Evolutionary conservation across 2,113 vertebrate genomes (phyloP), one percentile per base, ranked within the genome.

Genomic region (Planiliza haematocheilus): DNA sequence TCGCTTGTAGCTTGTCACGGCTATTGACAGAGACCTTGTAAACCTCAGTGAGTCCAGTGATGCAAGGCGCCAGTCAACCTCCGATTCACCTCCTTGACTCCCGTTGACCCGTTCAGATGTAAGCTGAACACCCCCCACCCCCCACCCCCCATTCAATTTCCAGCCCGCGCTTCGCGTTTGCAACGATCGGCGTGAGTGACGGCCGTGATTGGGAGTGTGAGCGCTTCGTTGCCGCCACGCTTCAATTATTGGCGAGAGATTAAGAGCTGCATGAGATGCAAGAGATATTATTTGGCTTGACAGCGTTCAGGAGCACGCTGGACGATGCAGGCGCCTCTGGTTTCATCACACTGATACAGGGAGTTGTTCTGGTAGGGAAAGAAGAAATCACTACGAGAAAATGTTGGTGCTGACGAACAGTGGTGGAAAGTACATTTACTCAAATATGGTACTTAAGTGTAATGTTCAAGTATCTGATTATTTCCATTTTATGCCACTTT

Each of bases 11-110:
- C 71, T 74, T 70, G 76, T 88, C 80, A 78, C 9, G 1, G 66
- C 43, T 84, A 86, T 87, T 77, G 89, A 85, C 83, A 77, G 79
- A 70, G 39, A 72, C 59, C 80, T 83, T 88, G 90, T 87, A 82
- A 85, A 86, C 81, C 74, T 79, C 69, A 24, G 24, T 10, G 42
- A 74, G 64, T 67, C 61, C 84, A 48, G 45, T 63, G 67, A 84
- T 86, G 83, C 87, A 73, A 56, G 69, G 39, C 79, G 37, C 50
- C 75, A 34, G 83, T 81, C 88, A 76, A 57, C 69, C 74, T 82
- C 64, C 1, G 57, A 50, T 74, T 85, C 82, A 78, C 89, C 80
- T 73, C 74, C 62, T 48, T 61, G 57, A 68, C 76, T 84, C 81
- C 70, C 12, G 77, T 53, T 76, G 79, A 73, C 73, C 10, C 20